Conservation (phyloP, 2,113 vertebrate genomes). For the Trogon surrucura region DNA sequence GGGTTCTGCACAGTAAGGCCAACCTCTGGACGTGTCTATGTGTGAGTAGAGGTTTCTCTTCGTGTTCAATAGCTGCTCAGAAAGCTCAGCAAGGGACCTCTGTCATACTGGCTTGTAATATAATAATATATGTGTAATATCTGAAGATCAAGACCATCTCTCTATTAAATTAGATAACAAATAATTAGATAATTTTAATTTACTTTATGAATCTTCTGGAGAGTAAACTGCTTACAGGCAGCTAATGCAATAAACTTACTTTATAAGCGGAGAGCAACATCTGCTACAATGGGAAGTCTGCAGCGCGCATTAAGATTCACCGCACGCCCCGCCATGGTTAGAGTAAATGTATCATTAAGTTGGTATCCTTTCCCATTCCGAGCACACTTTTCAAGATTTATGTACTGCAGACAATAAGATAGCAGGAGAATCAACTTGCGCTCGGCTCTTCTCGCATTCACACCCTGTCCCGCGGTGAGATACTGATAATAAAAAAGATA, state of each 20-base stretch:
- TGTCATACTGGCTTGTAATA: not conserved
- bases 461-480: not conserved
- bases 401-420: slow-evolving; percentile 58
- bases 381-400: slow-evolving; percentile 64
- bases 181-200: slow-evolving; percentile 72
- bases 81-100: not conserved
- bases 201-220: slow-evolving; percentile 58
- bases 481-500: not conserved
- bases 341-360: slow-evolving; percentile 66
- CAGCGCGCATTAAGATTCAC: slow-evolving; percentile 28
- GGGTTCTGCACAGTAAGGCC: not conserved
- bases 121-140: slow-evolving; percentile 33
- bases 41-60: not conserved
- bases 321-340: not conserved
- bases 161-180: slow-evolving; percentile 66
- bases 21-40: rapidly evolving
- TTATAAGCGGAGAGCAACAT: slow-evolving; percentile 61
- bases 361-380: slow-evolving; percentile 51
- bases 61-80: not conserved
- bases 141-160: slow-evolving; percentile 35
- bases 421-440: slow-evolving; percentile 17
- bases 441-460: not conserved
- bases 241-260: slow-evolving; percentile 66
- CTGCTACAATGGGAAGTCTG: slow-evolving; percentile 35
- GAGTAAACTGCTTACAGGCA: slow-evolving; percentile 62